Evolutionary conservation across 2,797 vertebrate genomes (phyloP).

Genomic region (Lepus oiostolus): DNA sequence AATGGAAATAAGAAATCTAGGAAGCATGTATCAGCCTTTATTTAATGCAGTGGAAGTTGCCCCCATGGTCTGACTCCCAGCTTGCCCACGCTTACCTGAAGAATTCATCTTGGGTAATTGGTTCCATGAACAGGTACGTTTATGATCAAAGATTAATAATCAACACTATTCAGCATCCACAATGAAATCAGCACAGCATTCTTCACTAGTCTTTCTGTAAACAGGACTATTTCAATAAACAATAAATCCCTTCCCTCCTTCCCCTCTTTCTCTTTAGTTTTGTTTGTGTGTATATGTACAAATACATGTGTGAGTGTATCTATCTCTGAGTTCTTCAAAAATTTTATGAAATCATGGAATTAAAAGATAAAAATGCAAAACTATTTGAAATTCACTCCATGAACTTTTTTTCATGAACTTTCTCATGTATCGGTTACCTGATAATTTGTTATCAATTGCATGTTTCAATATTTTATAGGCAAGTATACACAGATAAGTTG

Average conservation of each 20-base stretch:
- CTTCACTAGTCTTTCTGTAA: neutral
- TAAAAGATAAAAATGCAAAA: no score
- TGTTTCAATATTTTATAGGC: neutral
- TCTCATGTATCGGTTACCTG: neutral
- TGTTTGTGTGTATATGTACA: neutral
- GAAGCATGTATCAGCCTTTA: neutral
- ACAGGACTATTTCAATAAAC: neutral
- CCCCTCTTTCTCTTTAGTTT: accelerated
- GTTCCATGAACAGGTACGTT: neutral
- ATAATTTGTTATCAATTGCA: neutral
- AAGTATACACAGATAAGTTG: neutral
- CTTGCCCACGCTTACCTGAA: neutral
- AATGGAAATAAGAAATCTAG: neutral
- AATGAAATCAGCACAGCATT: neutral
- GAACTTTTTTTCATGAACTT: no score
- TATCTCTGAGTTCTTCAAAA: neutral
- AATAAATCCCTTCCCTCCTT: neutral
- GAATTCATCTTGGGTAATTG: neutral
- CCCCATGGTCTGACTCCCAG: no score
- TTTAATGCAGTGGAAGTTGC: neutral
- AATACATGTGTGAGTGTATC: neutral
- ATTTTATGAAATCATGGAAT: no score
- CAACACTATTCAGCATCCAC: neutral
- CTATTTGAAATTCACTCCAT: no score
- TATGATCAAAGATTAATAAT: neutral